Percentiles rank a stretch among this genome's conserved stretches.
phyloP scores from a whole-genome alignment of 2,113 vertebrate species.

The Anhinga anhinga region DNA sequence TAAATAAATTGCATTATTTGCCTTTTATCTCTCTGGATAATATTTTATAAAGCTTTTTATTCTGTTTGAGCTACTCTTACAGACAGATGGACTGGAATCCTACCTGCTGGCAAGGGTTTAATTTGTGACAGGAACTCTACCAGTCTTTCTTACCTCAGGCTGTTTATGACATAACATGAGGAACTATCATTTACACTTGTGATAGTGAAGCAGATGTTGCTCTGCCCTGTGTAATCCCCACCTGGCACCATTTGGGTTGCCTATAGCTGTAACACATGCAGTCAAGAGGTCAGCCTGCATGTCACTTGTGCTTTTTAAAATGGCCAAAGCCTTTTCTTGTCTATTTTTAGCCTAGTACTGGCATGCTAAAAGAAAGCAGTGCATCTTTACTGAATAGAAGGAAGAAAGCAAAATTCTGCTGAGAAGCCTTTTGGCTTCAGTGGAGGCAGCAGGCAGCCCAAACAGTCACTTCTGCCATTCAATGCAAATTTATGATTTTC shows the following conservation, averaged over 20 bases:
- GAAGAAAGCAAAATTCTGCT: neutral
- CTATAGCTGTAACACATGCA: neutral
- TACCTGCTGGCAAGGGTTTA: conserved; percentile 48
- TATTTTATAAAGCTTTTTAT: conserved; percentile 34
- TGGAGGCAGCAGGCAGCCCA: neutral
- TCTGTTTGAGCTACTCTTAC: neutral
- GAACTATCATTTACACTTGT: conserved; percentile 38
- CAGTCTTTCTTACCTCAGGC: conserved; percentile 41
- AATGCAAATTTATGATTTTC: conserved; percentile 49
- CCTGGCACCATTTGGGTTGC: conserved; percentile 40
- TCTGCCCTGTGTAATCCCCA: conserved; percentile 40
- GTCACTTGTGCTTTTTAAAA: neutral
- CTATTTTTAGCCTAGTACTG: neutral
- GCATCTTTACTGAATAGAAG: neutral
- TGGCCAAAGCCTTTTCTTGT: neutral
- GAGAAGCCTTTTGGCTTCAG: neutral
- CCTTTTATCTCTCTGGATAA: conserved; percentile 6
- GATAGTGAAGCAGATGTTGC: conserved; percentile 60
- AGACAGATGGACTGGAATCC: conserved; percentile 52
- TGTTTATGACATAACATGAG: conserved; percentile 51
- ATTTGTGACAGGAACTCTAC: conserved; percentile 46
- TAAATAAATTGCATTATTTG: conserved; percentile 50
- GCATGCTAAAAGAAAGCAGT: neutral
- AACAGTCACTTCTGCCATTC: conserved; percentile 2
- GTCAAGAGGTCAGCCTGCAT: conserved; percentile 9